Evolutionary conservation across 2,888 invertebrate species (phyloP).

Genomic region (Bimastos eiseni): DNA sequence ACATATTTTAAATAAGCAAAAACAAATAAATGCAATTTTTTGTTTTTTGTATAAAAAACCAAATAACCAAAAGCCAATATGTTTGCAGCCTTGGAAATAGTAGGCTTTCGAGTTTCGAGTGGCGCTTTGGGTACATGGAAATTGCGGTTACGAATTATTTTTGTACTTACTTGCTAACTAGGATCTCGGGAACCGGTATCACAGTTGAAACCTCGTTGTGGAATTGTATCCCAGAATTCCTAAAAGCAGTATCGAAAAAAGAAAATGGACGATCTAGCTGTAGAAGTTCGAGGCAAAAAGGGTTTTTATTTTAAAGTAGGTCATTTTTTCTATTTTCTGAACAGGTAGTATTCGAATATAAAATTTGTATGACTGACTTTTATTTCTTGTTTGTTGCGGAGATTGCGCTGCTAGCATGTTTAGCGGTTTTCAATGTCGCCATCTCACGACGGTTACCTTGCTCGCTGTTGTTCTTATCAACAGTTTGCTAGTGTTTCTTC

Average conservation of each 20-base stretch:
- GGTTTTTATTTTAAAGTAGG: constrained; percentile 35
- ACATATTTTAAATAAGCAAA: no score
- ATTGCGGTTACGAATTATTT: no score
- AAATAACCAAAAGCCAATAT: no score
- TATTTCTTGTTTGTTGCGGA: background rate
- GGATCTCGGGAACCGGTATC: background rate
- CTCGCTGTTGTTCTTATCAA: background rate
- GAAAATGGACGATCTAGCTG: constrained; percentile 39
- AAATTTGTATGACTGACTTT: background rate
- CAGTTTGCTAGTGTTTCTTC: background rate
- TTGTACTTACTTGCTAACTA: background rate
- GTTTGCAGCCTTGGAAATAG: no score
- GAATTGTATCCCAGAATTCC: constrained; percentile 7
- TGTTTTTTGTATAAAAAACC: no score
- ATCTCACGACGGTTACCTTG: background rate
- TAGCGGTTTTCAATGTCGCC: constrained; percentile 5
- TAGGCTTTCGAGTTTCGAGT: no score
- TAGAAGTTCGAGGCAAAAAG: constrained; percentile 33
- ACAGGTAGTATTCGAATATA: background rate
- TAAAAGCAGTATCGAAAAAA: background rate
- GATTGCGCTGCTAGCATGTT: background rate
- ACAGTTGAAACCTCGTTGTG: constrained; percentile 2
- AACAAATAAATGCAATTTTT: no score
- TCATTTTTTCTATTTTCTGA: constrained; percentile 27
- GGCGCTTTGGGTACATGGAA: no score